A percentile compares a stretch with the other conserved stretches of the same genome.
phyloP scores from a whole-genome alignment of 2,113 vertebrate genomes.

The Paratilapia polleni region DNA sequence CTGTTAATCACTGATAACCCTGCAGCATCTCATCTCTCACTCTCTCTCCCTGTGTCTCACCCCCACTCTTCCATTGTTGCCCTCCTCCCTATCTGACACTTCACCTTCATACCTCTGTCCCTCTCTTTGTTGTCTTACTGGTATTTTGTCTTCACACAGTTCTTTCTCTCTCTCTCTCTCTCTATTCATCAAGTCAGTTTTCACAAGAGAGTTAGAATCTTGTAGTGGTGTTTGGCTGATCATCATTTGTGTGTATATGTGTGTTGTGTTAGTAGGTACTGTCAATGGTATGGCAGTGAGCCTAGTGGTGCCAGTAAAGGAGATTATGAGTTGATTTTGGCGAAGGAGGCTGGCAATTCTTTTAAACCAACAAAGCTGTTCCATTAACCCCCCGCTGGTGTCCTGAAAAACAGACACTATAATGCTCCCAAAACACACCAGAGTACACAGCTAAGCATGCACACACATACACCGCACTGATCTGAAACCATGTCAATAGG shows the following conservation, averaged over 20 bases:
- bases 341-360: conserved; percentile 93
- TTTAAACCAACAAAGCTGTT: conserved; percentile 98
- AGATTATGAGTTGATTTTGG: conserved; percentile 99
- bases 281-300: conserved; percentile 57
- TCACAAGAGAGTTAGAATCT: conserved; percentile 83
- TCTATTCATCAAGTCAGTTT: conserved; percentile 80
- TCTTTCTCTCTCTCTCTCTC: conserved; percentile 79
- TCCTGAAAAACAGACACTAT: conserved; percentile 90
- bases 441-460: conserved; percentile 36
- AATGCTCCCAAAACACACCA: conserved; percentile 75
- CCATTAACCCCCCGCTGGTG: conserved; percentile 97
- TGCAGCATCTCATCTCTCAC: conserved; percentile 77
- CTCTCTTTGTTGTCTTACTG: conserved; percentile 69
- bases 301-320: conserved; percentile 86
- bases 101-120: conserved; percentile 89
- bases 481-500: conserved; percentile 19
- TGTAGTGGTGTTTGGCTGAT: conserved; percentile 83
- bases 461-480: background rate
- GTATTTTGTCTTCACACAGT: conserved; percentile 81
- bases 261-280: conserved; percentile 53
- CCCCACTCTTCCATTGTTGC: conserved; percentile 82
- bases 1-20: conserved; percentile 94
- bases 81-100: conserved; percentile 83
- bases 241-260: conserved; percentile 66
- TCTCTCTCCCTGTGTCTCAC: conserved; percentile 75